Evolutionary conservation across 2,797 vertebrate species (phyloP).

Genomic region (Tenualosa ilisha): DNA sequence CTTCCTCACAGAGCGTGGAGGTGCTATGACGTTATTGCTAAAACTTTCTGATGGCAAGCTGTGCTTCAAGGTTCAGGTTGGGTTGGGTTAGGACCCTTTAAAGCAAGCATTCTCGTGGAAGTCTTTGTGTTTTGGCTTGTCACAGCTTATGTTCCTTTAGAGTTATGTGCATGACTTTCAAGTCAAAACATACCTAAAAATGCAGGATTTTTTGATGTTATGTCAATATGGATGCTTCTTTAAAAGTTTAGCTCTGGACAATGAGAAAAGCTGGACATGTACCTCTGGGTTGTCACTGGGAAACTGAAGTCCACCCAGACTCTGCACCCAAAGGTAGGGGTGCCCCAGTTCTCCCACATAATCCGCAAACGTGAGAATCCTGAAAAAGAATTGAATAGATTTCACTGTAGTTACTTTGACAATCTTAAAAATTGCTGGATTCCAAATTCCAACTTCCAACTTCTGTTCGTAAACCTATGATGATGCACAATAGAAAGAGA

Average conservation of each 20-base stretch:
- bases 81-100: no score
- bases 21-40: neutral
- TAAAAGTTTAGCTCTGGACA: neutral
- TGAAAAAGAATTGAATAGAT: conserved; percentile 52
- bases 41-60: neutral
- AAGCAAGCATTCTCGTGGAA: neutral
- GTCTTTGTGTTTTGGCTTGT: no score
- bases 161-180: no score
- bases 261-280: conserved; percentile 7
- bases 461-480: neutral
- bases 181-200: no score
- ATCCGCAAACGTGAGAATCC: conserved; percentile 87
- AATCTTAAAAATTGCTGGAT: neutral
- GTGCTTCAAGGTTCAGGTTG: neutral
- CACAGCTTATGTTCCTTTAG: no score
- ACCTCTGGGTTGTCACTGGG: conserved; percentile 89
- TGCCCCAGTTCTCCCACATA: conserved; percentile 91
- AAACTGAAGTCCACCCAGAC: conserved; percentile 90
- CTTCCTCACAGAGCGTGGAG: neutral
- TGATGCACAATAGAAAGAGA: neutral
- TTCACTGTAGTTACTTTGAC: neutral
- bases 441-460: neutral
- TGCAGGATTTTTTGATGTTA: no score
- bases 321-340: conserved; percentile 96
- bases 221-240: no score